A percentile compares a stretch with the other conserved stretches of the same genome.
phyloP scores from a whole-genome alignment of 2,888 invertebrate genomes.

The Esperia sulphurella region DNA sequence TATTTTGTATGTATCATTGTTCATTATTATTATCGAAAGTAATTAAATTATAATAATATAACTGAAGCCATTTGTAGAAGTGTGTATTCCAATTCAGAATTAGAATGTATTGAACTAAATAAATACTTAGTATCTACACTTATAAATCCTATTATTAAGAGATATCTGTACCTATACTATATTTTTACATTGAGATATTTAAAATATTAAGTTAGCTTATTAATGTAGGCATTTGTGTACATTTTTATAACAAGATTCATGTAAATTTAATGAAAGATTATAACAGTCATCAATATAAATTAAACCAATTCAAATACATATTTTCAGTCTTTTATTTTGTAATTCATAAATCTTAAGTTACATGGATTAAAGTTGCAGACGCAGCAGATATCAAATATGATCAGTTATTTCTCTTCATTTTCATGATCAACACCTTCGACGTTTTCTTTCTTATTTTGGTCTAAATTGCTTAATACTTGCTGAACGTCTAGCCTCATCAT shows the following conservation, averaged over 20 bases:
- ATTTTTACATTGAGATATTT: constrained; percentile 72
- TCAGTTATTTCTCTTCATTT: constrained; percentile 20
- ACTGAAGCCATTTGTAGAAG: constrained; percentile 35
- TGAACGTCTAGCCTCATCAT: constrained; percentile 70
- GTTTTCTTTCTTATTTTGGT: constrained; percentile 43
- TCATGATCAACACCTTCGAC: constrained; percentile 24
- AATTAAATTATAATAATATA: constrained; percentile 25
- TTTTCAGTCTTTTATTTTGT: constrained; percentile 62
- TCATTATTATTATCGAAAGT: constrained; percentile 8
- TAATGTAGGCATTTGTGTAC: constrained; percentile 62
- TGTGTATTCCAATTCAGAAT: constrained; percentile 27
- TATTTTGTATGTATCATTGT: constrained; percentile 12
- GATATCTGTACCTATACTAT: constrained; percentile 51
- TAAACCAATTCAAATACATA: constrained; percentile 60
- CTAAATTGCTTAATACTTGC: constrained; percentile 61
- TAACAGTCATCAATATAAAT: constrained; percentile 64
- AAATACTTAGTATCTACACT: constrained; percentile 40
- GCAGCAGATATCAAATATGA: background rate
- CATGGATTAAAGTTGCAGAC: no score
- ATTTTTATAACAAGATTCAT: constrained; percentile 61
- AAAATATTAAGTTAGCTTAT: constrained; percentile 48
- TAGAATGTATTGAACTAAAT: constrained; percentile 31
- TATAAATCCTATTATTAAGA: constrained; percentile 33
- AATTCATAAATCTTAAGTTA: background rate
- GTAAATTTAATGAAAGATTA: constrained; percentile 44